phyloP scores from a whole-genome alignment of 1,140 invertebrate species.

The Pteromalus puparum region DNA sequence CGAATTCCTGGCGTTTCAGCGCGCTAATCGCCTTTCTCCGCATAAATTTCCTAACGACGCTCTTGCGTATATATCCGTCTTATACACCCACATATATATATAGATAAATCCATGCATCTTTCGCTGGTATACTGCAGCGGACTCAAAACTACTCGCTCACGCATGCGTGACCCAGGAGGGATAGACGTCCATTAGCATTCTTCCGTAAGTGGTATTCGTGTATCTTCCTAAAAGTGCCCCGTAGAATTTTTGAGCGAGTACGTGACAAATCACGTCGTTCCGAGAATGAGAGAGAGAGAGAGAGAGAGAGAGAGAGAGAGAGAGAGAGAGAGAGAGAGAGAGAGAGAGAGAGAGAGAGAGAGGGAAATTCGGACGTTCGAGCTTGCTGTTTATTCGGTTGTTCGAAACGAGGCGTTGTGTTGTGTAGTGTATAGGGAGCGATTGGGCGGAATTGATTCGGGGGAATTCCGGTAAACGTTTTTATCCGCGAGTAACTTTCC shows the following conservation, averaged over 20 bases:
- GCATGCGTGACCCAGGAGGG: background rate
- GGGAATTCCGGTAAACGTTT: background rate
- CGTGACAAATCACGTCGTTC: conserved; percentile 21
- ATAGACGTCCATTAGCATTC: conserved; percentile 23
- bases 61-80: background rate
- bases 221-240: conserved; percentile 16
- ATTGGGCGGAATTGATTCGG: background rate
- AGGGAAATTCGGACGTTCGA: too few species aligned
- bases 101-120: background rate
- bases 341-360: too few species aligned
- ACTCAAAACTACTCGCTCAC: background rate
- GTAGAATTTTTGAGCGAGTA: conserved; percentile 14
- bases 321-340: too few species aligned
- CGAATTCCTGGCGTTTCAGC: background rate
- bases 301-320: too few species aligned
- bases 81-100: background rate
- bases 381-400: background rate
- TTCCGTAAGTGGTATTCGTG: conserved; percentile 13
- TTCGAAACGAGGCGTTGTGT: too few species aligned
- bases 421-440: background rate
- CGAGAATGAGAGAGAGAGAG: background rate
- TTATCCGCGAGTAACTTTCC: background rate
- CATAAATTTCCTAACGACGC: background rate
- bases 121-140: background rate
- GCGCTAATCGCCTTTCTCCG: background rate